Base-by-base conservation (phyloP, 1,140 invertebrate genomes). In the Scaptomyza graminum region DNA sequence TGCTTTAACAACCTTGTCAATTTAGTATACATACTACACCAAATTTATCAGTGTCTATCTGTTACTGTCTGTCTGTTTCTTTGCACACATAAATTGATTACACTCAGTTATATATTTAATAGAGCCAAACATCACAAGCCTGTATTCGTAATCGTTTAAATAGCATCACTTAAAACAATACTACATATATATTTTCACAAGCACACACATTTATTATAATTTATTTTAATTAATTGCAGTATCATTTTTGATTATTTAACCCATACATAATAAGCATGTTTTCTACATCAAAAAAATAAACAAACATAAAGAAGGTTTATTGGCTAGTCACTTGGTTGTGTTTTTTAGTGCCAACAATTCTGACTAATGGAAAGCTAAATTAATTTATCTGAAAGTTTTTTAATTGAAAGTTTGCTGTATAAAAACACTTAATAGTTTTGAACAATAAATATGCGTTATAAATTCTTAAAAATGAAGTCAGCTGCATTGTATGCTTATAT, bases 41-140 rank as follows among this genome's bases (percentile, higher is more conserved):
- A 15, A 22, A 41, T n/a, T 41, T n/a, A 15, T 39, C 28, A 22
- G 5, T 55, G 11, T 39, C 51, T 16, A 15, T n/a, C 59, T 43
- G 9, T 43, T 2, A 13, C 1, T 52, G 15, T 56, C 50, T 34
- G 11, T 44, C n/a, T 13, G 31, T 5, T 47, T 37, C 16, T 34
- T 39, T 25, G 37, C n/a, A 41, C 62, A 59, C 54, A 52, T 65
- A 59, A 44, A 66, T 66, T 70, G 37, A 69, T 63, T 63, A 57
- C 31, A 46, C 57, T 57, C 31, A 18, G 8, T 16, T 37, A 25
- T 28, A 25, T 28, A 54, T 55, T 69, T 41, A 69, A 69, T 63
- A 46, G 59, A 56, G 51, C 57, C 31, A 34, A 34, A 34, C 31
- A 34, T 34, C 31, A 34, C 37, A 41, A 41, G n/a, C n/a, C 12